A percentile compares a stretch with the other conserved stretches of the same genome.
phyloP scores from a whole-genome alignment of 2,113 vertebrate genomes.

The Procavia capensis region DNA sequence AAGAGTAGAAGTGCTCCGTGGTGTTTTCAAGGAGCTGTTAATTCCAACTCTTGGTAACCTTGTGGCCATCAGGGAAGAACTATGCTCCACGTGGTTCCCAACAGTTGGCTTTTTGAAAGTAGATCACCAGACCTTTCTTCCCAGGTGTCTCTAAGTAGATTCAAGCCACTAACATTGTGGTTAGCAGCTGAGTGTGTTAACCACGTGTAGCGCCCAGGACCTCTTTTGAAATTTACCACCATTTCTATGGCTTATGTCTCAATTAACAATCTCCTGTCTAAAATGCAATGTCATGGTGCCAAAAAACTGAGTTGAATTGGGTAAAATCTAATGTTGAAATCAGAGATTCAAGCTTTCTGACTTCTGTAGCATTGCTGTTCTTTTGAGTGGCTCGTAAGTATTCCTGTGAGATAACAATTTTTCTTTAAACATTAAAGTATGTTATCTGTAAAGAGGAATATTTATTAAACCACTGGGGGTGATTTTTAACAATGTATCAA shows the following conservation, averaged over 20 bases:
- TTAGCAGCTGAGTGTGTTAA: neutral
- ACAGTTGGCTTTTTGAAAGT: neutral
- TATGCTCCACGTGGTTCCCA: neutral
- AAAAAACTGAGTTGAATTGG: neutral
- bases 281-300: neutral
- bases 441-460: neutral
- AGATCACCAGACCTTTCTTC: neutral
- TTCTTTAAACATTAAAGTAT: neutral
- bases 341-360: neutral
- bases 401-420: slow-evolving; percentile 6
- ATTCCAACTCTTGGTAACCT: neutral
- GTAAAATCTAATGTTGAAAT: neutral
- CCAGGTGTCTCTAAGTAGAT: neutral
- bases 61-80: neutral
- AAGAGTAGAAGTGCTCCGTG: too few relatives aligned
- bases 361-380: neutral
- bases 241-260: neutral
- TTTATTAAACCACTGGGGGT: neutral
- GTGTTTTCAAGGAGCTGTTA: too few relatives aligned
- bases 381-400: neutral
- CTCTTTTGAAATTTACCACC: neutral
- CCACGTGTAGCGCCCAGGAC: neutral
- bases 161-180: neutral
- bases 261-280: neutral
- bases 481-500: slow-evolving; percentile 23